Evolutionary conservation across 2,888 invertebrate genomes (phyloP), one percentile per base, ranked within the genome.

Genomic region (Operophtera brumata): DNA sequence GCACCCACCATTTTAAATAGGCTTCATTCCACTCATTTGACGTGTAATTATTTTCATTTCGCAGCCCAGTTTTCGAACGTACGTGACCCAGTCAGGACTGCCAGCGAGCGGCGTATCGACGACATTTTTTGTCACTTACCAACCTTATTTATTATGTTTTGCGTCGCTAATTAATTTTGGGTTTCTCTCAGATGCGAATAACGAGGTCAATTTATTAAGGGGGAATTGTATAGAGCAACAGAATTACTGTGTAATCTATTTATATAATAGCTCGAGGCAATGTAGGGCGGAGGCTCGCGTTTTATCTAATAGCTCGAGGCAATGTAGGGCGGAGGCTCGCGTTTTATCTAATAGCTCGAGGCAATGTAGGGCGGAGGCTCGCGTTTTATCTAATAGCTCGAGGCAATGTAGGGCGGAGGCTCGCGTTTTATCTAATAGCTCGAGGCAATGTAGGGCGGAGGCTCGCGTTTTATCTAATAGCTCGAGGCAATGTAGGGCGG

Each of bases 11-110:
- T 80, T 84, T 80, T 77, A 83, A 84, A 84, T 76, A 78, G 77
- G 76, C 78, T 77, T 83, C 85, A 77, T 82, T 79, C 78, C 79
- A 79, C 77, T 80, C 80, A 81, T 83, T 84, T 84, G 82, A 81
- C 81, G 70, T 78, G 76, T 81, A 82, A 84, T 85, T 82, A 85
- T 84, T 86, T 81, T 78, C 78, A 75, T 81, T 82, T 74, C 73
- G 65, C 70, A 69, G 70, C 77, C 73, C 73, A 71, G 77, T 77
- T 81, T 75, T 66, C 69, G 72, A 77, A 77, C 73, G 77, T 75
- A 73, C 70, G 69, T 65, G 56, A 58, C 54, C 60, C 51, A 55
- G 30, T 57, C 51, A 62, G 55, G 46, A 50, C 20, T 51, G 54
- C 41, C 68, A 59, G 59, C 57, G 50, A 61, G 41, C 54, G 47